phyloP scores from a whole-genome alignment of 1,140 invertebrate genomes.

The Drosophila ambigua region DNA sequence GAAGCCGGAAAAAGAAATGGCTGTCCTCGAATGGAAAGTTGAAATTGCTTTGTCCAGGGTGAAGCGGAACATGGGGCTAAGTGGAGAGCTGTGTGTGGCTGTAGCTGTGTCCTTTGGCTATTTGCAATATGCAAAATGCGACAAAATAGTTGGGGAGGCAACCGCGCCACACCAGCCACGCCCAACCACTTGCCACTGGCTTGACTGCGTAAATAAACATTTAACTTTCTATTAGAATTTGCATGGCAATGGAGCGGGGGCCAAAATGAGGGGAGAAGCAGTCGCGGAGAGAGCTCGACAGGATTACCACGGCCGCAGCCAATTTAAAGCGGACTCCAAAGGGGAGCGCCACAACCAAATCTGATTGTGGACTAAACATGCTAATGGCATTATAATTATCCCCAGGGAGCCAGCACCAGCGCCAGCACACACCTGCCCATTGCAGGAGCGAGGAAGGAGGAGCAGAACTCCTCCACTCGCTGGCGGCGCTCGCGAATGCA shows the following conservation, averaged over 20 bases:
- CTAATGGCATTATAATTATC: conserved; percentile 83
- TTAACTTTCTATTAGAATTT: conserved; percentile 78
- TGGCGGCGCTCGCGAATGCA: conserved; percentile 57
- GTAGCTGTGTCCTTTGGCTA: conserved; percentile 48
- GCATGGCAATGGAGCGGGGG: conserved; percentile 41
- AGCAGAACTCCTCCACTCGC: too few species aligned
- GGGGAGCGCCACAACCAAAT: conserved; percentile 47
- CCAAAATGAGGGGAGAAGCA: not conserved
- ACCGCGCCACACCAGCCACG: conserved; percentile 29
- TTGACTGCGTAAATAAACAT: conserved; percentile 74
- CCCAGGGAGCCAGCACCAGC: conserved; percentile 35
- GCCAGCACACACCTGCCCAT: conserved; percentile 17
- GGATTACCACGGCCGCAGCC: conserved; percentile 58
- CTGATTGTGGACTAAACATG: conserved; percentile 79
- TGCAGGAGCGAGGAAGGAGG: not conserved
- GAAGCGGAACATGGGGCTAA: conserved; percentile 10
- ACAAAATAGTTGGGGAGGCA: conserved; percentile 62
- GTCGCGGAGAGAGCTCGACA: conserved; percentile 15
- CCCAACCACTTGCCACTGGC: conserved; percentile 44
- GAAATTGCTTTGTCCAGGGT: conserved; percentile 49
- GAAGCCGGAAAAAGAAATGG: conserved; percentile 21
- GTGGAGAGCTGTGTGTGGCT: conserved; percentile 1
- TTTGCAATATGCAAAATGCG: conserved; percentile 79
- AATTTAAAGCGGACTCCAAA: conserved; percentile 53
- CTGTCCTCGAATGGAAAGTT: conserved; percentile 50